phyloP scores from a whole-genome alignment of 2,888 invertebrate species.

The Agriopis leucophaearia region DNA sequence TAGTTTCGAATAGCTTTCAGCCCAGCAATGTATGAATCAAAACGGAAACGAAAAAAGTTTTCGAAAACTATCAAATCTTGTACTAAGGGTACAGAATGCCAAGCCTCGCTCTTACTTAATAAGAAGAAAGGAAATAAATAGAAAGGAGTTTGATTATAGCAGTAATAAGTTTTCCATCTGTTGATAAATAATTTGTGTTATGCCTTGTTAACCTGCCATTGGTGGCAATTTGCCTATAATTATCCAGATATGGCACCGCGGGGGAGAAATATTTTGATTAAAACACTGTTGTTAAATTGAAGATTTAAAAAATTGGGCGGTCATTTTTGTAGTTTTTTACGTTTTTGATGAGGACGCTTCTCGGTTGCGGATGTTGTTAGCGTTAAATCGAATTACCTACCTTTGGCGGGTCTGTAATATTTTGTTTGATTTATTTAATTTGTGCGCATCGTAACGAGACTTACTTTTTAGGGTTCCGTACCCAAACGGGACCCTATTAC shows the following conservation, averaged over 20 bases:
- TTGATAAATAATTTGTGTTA: not conserved
- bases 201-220: constrained; percentile 65
- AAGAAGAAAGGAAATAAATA: too few species aligned
- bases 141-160: too few species aligned
- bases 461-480: too few species aligned
- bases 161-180: constrained; percentile 6
- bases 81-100: too few species aligned
- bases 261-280: constrained; percentile 70
- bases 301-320: constrained; percentile 27
- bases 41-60: too few species aligned
- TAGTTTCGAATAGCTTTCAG: too few species aligned
- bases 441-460: not conserved
- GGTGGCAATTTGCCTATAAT: constrained; percentile 77
- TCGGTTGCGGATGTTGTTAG: constrained; percentile 11
- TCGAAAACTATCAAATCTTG: too few species aligned
- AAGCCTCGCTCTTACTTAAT: too few species aligned
- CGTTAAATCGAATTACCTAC: not conserved
- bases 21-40: too few species aligned
- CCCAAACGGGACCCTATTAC: too few species aligned
- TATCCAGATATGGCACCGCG: constrained; percentile 69
- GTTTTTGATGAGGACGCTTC: constrained; percentile 16
- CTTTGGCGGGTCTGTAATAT: not conserved
- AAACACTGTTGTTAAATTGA: constrained; percentile 46
- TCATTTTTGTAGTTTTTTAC: constrained; percentile 9
- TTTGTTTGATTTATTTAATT: constrained; percentile 1